Base-by-base conservation (phyloP, 1,140 invertebrate species). In the Leptinotarsa texana region DNA sequence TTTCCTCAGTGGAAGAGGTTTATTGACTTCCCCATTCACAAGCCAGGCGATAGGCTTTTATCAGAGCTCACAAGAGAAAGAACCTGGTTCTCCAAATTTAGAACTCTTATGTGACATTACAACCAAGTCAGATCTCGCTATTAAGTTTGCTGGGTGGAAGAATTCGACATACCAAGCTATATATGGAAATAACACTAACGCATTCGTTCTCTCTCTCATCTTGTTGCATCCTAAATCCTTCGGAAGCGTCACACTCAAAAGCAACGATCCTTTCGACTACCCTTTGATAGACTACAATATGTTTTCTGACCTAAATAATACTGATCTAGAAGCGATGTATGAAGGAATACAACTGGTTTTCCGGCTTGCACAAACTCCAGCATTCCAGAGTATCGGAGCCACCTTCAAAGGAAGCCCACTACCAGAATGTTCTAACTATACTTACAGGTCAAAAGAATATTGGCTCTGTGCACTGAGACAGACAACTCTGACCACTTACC, bases 241-340 rank as follows among this genome's bases (percentile, higher is more conserved):
- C 24, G 92, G 92, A 18, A 84, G 83, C 67, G 69, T 93, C 13
- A 85, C 86, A 77, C 81, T 93, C 21, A 86, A 84, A 74, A 85
- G 86, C 71, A 85, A 75, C 62, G 89, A 95, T 86, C 93, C 94
- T 1, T 89, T 89, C 65, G 88, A 90, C 21, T 91, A 93, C 80
- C 96, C 96, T 0, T 83, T 90, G 15, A 91, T 97, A 21, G 89
- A 94, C 80, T 91, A 94, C 1, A 94, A 93, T 75, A 95, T 94
- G 78, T 90, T 93, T 61, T 83, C 87, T 8, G 84, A 93, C 82
- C 92, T 94, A 76, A 81, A 92, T 49, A 62, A 72, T 24, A 61
- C 13, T 3, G 63, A 74, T 69, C 17, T 63, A 2, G 24, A 63
- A 8, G 63, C 15, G 8, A 48, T 76, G 11, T 69, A 73, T 15